Evolutionary conservation across 2,888 invertebrate species (phyloP).

Genomic region (Eumacrocentrus americanus): DNA sequence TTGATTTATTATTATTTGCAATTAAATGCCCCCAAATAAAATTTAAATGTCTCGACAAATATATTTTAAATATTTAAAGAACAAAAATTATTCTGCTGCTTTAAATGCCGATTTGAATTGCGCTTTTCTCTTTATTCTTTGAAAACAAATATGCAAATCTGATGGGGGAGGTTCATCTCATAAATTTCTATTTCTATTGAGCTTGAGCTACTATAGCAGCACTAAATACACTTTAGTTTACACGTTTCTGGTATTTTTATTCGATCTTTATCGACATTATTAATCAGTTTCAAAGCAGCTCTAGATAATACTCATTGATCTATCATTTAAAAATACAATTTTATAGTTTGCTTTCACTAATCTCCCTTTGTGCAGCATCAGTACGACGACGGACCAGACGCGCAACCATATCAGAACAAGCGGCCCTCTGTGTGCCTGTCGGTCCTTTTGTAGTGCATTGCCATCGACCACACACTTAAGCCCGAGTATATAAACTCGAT

Average conservation of each 20-base stretch:
- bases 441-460: neutral
- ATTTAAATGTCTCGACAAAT: neutral
- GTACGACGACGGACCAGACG: constrained; percentile 24
- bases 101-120: neutral
- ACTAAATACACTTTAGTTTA: neutral
- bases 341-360: neutral
- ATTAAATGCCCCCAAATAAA: too few species aligned
- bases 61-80: neutral
- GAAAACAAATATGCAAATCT: neutral
- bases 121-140: neutral
- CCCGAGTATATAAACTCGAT: constrained; percentile 1
- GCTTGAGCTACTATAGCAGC: neutral
- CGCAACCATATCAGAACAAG: constrained; percentile 2
- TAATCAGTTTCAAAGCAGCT: neutral
- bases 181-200: neutral
- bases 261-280: constrained; percentile 8
- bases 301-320: neutral
- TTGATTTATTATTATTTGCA: neutral
- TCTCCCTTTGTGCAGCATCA: constrained; percentile 21
- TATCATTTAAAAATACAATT: neutral
- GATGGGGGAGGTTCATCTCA: neutral
- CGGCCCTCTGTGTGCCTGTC: neutral
- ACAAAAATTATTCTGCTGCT: neutral
- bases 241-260: neutral
- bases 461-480: neutral